phyloP scores from a whole-genome alignment of 2,113 vertebrate species.

The Cryptotis parvus region DNA sequence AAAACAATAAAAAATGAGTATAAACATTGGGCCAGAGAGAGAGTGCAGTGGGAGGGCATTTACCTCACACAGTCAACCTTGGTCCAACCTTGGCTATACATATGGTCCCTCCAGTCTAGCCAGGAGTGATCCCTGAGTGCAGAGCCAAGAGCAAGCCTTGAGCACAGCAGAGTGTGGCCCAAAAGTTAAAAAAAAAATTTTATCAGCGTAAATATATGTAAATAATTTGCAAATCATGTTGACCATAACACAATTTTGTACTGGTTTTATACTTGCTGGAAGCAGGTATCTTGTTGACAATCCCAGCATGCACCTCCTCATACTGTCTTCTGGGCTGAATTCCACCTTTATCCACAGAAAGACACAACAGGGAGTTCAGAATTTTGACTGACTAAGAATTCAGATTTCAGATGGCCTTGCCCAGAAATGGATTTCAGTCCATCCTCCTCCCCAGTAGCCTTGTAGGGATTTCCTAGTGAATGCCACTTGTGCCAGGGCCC shows the following conservation, averaged over 20 bases:
- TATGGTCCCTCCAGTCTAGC: too few species aligned
- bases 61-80: too few species aligned
- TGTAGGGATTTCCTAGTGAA: not conserved
- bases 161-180: not conserved
- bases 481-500: not conserved
- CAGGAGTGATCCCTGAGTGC: too few species aligned
- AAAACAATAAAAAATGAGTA: not conserved
- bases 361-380: not conserved
- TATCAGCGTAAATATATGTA: not conserved
- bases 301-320: not conserved
- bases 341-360: constrained; percentile 1
- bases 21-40: too few species aligned
- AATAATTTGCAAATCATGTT: constrained; percentile 8
- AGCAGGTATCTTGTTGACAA: constrained; percentile 14
- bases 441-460: too few species aligned
- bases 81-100: too few species aligned
- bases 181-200: constrained; percentile 15
- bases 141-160: too few species aligned
- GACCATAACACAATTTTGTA: too few species aligned
- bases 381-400: not conserved
- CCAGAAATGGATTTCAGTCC: not conserved
- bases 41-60: too few species aligned
- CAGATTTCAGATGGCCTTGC: not conserved
- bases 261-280: not conserved
- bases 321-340: not conserved